phyloP scores from a whole-genome alignment of 2,113 vertebrate species.

The Vidua macroura region DNA sequence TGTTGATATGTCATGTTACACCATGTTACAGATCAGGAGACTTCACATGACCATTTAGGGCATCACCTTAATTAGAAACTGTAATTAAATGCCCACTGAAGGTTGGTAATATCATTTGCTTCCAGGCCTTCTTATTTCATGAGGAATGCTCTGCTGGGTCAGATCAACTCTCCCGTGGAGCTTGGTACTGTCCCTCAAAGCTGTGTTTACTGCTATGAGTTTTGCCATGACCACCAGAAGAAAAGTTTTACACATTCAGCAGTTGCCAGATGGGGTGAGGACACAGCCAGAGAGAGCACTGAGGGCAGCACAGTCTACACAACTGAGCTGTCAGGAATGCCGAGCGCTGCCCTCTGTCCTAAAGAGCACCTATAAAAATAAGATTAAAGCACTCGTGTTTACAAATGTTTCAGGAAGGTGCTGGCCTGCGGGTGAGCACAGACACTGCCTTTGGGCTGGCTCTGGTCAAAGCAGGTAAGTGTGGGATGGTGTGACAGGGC shows the following conservation, averaged over 20 bases:
- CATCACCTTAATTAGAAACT: background rate
- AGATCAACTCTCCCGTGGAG: background rate
- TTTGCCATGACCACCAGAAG: background rate
- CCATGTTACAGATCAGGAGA: background rate
- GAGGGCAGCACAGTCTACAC: background rate
- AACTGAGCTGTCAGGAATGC: background rate
- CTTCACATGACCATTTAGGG: background rate
- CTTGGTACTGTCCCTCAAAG: background rate
- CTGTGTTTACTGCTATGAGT: background rate
- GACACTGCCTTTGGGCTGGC: background rate
- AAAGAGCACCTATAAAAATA: background rate
- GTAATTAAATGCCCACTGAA: background rate
- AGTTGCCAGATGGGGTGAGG: background rate
- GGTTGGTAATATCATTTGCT: background rate
- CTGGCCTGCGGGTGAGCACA: background rate
- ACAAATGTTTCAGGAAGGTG: background rate
- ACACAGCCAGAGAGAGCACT: background rate
- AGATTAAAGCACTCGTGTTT: background rate
- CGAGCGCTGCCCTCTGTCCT: accelerated
- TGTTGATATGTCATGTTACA: background rate
- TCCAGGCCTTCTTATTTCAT: background rate
- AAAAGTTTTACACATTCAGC: background rate
- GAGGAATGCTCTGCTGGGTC: background rate
- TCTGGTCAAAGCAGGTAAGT: background rate
- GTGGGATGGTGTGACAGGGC: background rate